phyloP scores from a whole-genome alignment of 2,797 vertebrate species.

The Hozukius guyotensis region DNA sequence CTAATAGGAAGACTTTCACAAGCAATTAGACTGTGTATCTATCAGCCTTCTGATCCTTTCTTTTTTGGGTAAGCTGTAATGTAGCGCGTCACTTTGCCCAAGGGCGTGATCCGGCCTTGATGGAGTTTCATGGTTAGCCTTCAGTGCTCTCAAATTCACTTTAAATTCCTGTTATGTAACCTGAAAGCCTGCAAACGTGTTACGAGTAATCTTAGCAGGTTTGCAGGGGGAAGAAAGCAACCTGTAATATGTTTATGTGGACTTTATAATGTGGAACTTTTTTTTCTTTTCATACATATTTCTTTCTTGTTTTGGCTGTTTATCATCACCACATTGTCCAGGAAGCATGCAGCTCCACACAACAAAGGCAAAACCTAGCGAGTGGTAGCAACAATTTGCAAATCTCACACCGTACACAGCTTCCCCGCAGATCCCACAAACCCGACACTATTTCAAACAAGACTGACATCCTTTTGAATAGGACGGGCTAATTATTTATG shows the following conservation, averaged over 20 bases:
- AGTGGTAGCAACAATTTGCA: conserved; percentile 28
- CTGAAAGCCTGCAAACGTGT: conserved; percentile 6
- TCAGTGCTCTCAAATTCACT: conserved; percentile 47
- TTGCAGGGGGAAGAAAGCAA: background rate
- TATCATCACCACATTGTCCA: background rate
- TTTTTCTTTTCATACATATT: background rate
- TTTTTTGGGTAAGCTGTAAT: conserved; percentile 56
- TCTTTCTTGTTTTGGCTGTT: background rate
- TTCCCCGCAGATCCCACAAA: conserved; percentile 25
- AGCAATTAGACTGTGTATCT: conserved; percentile 66
- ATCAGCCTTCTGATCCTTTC: conserved; percentile 52
- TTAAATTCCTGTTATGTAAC: conserved; percentile 37
- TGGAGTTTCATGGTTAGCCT: conserved; percentile 37
- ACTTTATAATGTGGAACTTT: background rate
- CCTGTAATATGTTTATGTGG: background rate
- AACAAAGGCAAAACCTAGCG: conserved; percentile 13
- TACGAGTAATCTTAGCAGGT: conserved; percentile 25
- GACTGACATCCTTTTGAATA: conserved; percentile 21
- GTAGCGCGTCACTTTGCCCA: conserved; percentile 59
- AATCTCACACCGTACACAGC: conserved; percentile 16
- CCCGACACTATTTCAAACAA: conserved; percentile 51
- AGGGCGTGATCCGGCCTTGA: conserved; percentile 60
- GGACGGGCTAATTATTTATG: background rate
- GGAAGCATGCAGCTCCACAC: background rate
- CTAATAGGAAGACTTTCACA: conserved; percentile 60